These are phyloP conservation scores for Eupsittula cactorum DNA, from an alignment of 2,113 vertebrate genomes.

Conservation along the genomic window DNA sequence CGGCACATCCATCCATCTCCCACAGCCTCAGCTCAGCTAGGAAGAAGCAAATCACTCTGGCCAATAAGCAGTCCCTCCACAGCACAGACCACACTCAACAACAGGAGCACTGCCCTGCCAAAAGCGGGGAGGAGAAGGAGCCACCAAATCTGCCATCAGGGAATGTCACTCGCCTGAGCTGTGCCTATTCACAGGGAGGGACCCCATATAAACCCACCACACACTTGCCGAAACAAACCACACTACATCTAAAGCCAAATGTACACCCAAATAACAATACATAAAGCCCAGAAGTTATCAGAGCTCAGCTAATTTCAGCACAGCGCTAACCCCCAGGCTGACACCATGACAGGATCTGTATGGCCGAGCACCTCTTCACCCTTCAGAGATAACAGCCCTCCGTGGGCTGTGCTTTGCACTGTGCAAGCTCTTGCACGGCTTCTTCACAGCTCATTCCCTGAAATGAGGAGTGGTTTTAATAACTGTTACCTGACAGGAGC, in stretches of 20 bases:
- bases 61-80: background rate
- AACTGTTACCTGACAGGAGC: background rate
- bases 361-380: background rate
- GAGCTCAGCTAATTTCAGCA: background rate
- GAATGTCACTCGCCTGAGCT: background rate
- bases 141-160: accelerated
- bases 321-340: background rate
- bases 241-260: background rate
- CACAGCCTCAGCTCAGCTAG: background rate
- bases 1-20: background rate
- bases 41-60: background rate
- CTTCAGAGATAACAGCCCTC: background rate
- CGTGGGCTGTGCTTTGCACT: accelerated
- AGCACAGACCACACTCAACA: accelerated
- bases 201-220: accelerated
- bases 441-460: background rate
- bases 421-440: background rate
- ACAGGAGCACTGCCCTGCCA: background rate
- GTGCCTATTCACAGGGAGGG: accelerated
- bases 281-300: background rate
- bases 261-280: background rate
- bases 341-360: background rate
- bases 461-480: background rate
- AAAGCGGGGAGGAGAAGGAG: background rate
- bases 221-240: accelerated